Base-by-base conservation (phyloP, 2,888 invertebrate genomes). In the Hirtodrosophila alboralis region DNA sequence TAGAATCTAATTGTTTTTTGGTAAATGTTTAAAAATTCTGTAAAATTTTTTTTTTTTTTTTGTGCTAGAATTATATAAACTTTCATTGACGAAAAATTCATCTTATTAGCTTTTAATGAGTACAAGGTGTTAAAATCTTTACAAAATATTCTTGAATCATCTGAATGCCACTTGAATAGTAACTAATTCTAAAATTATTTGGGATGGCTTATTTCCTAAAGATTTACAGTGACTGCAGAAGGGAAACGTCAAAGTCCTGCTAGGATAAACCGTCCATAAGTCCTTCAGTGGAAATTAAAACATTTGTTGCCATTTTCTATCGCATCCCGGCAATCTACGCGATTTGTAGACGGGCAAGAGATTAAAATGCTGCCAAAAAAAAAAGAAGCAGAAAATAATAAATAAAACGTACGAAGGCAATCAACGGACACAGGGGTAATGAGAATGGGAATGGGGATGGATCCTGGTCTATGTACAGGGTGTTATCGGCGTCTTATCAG, bases 221-320 rank as follows among this genome's bases (percentile, higher is more conserved):
- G 45, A 27, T 43, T 44, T 47, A 23, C 43, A 28, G 10, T 30
- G 52, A 37, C 44, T 45, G 23, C 45, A 43, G 38, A 16, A 34
- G 48, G 8, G 23, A 5, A 18, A 18, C 18, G 3, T 3, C 4
- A 18, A 18, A 18, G n/a, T 21, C 18, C 43, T 60, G 54, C n/a
- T n/a, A 2, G 1, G 10, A 37, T 10, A 21, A n/a, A n/a, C 16
- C 16, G 23, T 59, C 60, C 59, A 26, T 31, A 23, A 18, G 58
- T 41, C 41, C 41, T 9, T 48, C 41, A 23, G 27, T 2, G 7
- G 54, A 83, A 79, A 83, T 83, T 53, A 75, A 79, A 84, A 77
- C 79, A 79, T 79, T 79, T 79, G 79, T 80, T 84, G 84, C 66
- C 80, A 84, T 66, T 72, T 80, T 83, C 80, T 63, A 77, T 84